Conservation (phyloP, 2,888 invertebrate genomes). For the Tineola bisselliella region DNA sequence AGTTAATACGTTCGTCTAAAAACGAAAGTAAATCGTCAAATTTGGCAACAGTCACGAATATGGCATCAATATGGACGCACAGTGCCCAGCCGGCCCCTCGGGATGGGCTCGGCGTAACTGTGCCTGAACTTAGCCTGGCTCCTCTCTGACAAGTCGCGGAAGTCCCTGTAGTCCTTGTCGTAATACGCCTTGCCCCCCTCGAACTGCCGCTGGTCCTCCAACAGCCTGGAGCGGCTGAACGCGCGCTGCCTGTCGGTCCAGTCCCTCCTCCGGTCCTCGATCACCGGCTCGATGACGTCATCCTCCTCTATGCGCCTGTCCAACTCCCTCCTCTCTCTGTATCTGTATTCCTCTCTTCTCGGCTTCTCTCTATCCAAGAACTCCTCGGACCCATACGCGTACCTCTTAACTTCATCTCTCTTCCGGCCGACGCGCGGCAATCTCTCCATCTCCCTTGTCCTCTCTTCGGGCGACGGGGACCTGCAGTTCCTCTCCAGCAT, state of each 20-base stretch:
- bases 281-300: constrained; percentile 55
- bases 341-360: constrained; percentile 45
- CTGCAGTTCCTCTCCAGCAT: constrained; percentile 62
- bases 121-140: constrained; percentile 66
- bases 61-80: constrained; percentile 64
- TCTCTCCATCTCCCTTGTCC: constrained; percentile 48
- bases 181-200: constrained; percentile 55
- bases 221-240: constrained; percentile 55
- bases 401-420: constrained; percentile 51
- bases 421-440: constrained; percentile 55
- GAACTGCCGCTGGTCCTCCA: constrained; percentile 45
- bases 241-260: constrained; percentile 56
- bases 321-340: constrained; percentile 49
- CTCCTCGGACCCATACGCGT: constrained; percentile 55
- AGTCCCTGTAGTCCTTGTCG: constrained; percentile 56
- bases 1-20: too few species aligned
- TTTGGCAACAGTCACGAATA: constrained; percentile 24
- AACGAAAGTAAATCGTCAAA: too few species aligned
- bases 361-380: constrained; percentile 52
- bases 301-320: constrained; percentile 58
- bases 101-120: constrained; percentile 74
- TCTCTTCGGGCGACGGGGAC: constrained; percentile 60
- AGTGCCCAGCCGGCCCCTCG: constrained; percentile 58
- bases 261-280: constrained; percentile 50
- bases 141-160: constrained; percentile 49